Conservation (phyloP, 92 coral and sea anemone genomes). For the Parazoanthus atlanticus region DNA sequence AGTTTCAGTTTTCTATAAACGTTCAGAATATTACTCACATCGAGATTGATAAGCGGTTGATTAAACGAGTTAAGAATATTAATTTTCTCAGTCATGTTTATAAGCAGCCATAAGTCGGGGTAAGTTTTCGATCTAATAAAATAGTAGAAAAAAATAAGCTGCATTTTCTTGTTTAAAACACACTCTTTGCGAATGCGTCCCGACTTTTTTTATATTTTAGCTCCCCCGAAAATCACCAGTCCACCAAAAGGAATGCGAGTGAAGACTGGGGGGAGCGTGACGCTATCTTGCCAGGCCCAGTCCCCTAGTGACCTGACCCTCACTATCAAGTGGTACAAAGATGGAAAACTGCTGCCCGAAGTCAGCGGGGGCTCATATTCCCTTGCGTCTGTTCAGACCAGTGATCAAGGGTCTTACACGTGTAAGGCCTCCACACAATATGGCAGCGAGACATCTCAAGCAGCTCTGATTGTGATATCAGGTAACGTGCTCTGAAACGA, state of each 20-base stretch:
- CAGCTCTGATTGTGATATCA: conserved; percentile 11
- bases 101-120: too few species aligned
- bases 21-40: too few species aligned
- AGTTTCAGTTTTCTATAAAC: too few species aligned
- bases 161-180: too few species aligned
- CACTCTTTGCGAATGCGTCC: too few species aligned
- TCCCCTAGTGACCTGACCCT: not conserved
- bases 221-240: conserved; percentile 1
- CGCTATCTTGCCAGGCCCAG: conserved; percentile 5
- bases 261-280: not conserved
- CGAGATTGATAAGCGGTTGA: too few species aligned
- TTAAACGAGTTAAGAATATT: too few species aligned
- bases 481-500: not conserved
- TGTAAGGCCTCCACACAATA: conserved; percentile 7
- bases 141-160: too few species aligned
- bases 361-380: not conserved
- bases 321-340: conserved; percentile 11
- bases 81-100: too few species aligned
- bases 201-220: not conserved
- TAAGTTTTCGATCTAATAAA: too few species aligned
- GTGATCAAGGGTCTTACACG: conserved; percentile 24
- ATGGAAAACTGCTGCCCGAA: not conserved
- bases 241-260: conserved; percentile 15
- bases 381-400: not conserved
- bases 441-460: not conserved